Evolutionary conservation across 2,888 invertebrate genomes (phyloP).

Genomic region (Acanthococcus lagerstroemiae): DNA sequence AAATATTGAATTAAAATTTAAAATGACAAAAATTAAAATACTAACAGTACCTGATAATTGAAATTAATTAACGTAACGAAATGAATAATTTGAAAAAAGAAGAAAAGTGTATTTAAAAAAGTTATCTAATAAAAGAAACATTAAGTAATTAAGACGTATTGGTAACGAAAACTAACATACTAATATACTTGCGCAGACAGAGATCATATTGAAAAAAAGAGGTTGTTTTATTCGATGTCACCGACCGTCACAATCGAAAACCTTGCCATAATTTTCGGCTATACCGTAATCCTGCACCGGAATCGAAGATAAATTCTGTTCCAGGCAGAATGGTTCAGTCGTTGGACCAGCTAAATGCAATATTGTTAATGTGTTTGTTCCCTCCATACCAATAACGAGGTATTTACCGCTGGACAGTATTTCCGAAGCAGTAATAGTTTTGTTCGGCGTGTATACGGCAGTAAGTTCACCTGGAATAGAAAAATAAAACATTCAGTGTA

Average conservation of each 20-base stretch:
- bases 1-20: no score
- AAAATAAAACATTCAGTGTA: no score
- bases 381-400: slow-evolving; percentile 51
- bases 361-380: slow-evolving; percentile 1
- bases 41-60: no score
- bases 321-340: slow-evolving; percentile 7
- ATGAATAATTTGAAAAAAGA: no score
- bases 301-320: neutral
- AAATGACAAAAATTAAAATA: no score
- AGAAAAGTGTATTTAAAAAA: no score
- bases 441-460: slow-evolving; percentile 67
- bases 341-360: slow-evolving; percentile 27
- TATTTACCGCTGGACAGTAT: slow-evolving; percentile 61
- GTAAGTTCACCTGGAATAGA: slow-evolving; percentile 60
- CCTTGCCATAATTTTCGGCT: slow-evolving; percentile 19
- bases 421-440: slow-evolving; percentile 64
- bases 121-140: no score
- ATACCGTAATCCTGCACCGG: slow-evolving; percentile 12
- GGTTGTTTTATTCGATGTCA: slow-evolving; percentile 4
- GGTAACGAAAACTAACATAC: slow-evolving; percentile 25
- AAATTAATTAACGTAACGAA: no score
- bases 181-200: slow-evolving; percentile 17
- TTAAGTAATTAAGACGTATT: no score
- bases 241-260: slow-evolving; percentile 18
- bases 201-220: slow-evolving; percentile 16